Evolutionary conservation across 2,888 invertebrate species (phyloP), one percentile per base, ranked within the genome.

Genomic region (Morpho deidamia): DNA sequence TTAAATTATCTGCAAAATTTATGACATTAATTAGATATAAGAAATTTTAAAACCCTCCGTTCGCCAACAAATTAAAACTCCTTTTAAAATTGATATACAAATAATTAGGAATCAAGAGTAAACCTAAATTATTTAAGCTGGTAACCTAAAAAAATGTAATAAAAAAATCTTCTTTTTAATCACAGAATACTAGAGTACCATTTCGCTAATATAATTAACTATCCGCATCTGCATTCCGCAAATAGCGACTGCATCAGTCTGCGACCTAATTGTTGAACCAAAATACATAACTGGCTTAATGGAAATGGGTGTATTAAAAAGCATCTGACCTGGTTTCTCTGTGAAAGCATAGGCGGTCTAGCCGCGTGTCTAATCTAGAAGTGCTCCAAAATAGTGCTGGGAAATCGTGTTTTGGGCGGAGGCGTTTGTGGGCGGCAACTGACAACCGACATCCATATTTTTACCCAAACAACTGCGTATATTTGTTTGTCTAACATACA

Each of bases 311-410:
- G 68, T 71, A 71, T 68, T 67, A 68, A 75, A 78, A 72, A 63
- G 55, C 53, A 65, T 56, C 54, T 60, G 78, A 73, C 74, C 78
- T 60, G 65, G 67, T 71, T 81, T 72, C 60, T 51, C 51, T 63
- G 68, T 58, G 48, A 61, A 56, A 61, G 51, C 55, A 50, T 48
- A 69, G 66, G 67, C 55, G 64, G 65, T 58, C 66, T 64, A 54
- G 60, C 56, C 65, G 62, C 69, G 64, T 52, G 51, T 63, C 68
- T 70, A 69, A 70, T 73, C 68, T 65, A 66, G 59, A 60, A 61
- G 60, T 58, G 59, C 44, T 62, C 66, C 67, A 70, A 79, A 81
- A 79, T 79, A 76, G 66, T 44, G 38, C 44, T 50, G 11, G 5
- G 32, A 11, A 14, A 12, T 23, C 70, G 55, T 69, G 68, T 66